These are phyloP conservation scores for Streptopelia turtur DNA, from an alignment of 2,797 vertebrate genomes.

Conservation along the genomic window DNA sequence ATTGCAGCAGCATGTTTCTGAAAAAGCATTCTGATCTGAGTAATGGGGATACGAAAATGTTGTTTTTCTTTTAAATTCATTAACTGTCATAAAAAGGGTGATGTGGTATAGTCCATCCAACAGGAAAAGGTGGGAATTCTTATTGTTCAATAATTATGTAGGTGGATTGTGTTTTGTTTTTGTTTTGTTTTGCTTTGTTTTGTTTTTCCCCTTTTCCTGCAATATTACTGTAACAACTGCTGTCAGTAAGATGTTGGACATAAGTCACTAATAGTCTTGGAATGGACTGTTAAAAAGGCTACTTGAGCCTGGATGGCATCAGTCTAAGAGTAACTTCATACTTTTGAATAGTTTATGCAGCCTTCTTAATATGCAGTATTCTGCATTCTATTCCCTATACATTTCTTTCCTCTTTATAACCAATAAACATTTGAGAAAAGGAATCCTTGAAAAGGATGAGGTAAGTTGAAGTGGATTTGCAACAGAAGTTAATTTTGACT, in stretches of 20 bases:
- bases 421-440: not conserved
- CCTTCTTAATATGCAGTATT: not conserved
- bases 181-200: not conserved
- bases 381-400: not conserved
- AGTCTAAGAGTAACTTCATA: not conserved
- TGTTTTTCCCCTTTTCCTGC: not conserved
- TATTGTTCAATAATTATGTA: not conserved
- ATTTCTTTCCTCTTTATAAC: not conserved
- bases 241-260: not conserved
- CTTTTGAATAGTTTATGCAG: not conserved
- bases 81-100: not conserved
- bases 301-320: not conserved
- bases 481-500: not conserved
- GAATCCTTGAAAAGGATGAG: not conserved
- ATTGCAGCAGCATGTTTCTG: not conserved
- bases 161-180: not conserved
- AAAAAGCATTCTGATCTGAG: not conserved
- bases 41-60: not conserved
- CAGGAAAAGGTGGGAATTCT: not conserved
- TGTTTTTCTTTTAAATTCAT: not conserved
- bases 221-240: not conserved
- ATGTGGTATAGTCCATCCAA: not conserved
- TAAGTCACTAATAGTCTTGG: not conserved
- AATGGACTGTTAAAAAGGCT: not conserved
- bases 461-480: not conserved